Conservation (phyloP, 2,888 invertebrate species). For the Hyposoter dolosus region DNA sequence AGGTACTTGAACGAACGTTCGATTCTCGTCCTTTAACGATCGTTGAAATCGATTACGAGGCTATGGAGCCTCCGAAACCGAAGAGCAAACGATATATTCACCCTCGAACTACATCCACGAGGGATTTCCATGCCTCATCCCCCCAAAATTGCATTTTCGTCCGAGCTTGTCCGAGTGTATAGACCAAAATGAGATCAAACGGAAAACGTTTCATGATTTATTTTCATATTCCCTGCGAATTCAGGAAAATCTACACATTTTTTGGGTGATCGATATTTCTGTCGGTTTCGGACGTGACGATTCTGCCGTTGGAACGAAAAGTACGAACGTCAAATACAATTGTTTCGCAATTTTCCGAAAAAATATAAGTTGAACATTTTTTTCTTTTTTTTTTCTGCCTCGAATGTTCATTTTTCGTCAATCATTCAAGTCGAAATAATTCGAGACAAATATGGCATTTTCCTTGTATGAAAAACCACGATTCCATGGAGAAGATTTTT, state of each 20-base stretch:
- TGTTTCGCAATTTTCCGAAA: neutral
- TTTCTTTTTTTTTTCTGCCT: neutral
- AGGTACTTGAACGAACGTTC: slow-evolving; percentile 62
- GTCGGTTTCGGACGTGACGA: neutral
- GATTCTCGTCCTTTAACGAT: slow-evolving; percentile 72
- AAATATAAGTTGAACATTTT: neutral
- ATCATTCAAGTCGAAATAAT: slow-evolving; percentile 9
- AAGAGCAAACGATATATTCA: slow-evolving; percentile 35
- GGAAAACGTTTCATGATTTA: slow-evolving; percentile 15
- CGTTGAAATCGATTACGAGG: slow-evolving; percentile 79
- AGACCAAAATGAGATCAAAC: slow-evolving; percentile 10
- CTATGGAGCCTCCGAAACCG: slow-evolving; percentile 48
- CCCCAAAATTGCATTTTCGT: slow-evolving; percentile 17
- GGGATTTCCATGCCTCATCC: slow-evolving; percentile 24
- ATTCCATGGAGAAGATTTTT: slow-evolving; percentile 24
- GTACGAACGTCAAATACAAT: neutral
- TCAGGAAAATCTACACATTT: neutral
- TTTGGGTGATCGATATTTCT: neutral
- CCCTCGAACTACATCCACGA: slow-evolving; percentile 22
- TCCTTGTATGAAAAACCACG: slow-evolving; percentile 27
- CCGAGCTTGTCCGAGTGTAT: neutral
- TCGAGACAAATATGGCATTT: slow-evolving; percentile 58
- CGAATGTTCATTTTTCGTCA: neutral
- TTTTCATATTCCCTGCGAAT: neutral
- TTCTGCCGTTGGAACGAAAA: neutral